Base-by-base conservation (phyloP, 1,140 invertebrate genomes). In the Phocides pigmalion region DNA sequence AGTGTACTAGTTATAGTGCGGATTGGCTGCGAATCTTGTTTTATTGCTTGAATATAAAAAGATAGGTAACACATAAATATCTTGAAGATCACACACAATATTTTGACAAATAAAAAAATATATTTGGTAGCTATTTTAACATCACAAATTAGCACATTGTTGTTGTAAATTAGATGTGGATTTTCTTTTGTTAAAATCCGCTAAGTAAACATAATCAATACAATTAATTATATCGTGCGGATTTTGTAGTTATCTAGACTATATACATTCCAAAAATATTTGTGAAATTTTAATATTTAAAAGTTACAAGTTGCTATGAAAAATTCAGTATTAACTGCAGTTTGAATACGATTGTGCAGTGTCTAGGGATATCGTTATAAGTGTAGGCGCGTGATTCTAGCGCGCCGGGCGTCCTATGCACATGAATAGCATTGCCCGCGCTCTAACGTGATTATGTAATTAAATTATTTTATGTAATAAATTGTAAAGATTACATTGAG, bases 401-500 rank as follows among this genome's bases (percentile, higher is more conserved):
- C 25, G 12, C 39, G 37, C 22, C 35, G 37, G 15, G 51, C 25
- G 51, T 41, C 51, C 9, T 54, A 20, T 35, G 14, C 20, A 22
- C 22, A 39, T 25, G 14, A 17, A 54, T 41, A 54, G 20, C 42
- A 54, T 54, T 39, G 46, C 47, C 63, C 42, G 44, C 58, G 14
- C 46, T 67, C 58, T 67, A 42, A 49, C 62, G 61, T 42, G 58
- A 41, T 62, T 54, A 62, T 78, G 70, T 74, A 74, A 74, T 72
- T 69, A 76, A 69, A 71, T 74, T 77, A 70, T 70, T 73, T 76
- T 74, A 70, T 75, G 68, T 72, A 72, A 70, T 75, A 68, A 74
- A 75, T 80, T 83, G 75, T 84, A 78, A 79, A 81, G 76, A 74
- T 50, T 75, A 75, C 58, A 72, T 80, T 80, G 66, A 79, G 65